These are phyloP conservation scores for Tauraco hartlaubi DNA, from an alignment of 2,797 vertebrate species.

Conservation along the genomic window DNA sequence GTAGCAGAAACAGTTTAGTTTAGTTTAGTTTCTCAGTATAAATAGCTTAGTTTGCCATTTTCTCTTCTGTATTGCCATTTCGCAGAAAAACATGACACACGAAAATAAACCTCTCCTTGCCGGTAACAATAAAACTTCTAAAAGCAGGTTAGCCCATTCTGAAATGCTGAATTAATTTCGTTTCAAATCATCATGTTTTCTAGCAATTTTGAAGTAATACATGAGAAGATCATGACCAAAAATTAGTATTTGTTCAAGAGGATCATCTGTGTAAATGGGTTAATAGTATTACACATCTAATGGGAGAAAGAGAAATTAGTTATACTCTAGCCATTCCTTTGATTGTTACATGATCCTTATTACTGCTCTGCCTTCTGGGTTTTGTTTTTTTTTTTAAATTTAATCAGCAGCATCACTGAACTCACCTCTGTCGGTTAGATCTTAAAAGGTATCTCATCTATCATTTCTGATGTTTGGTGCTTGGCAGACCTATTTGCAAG, in stretches of 20 bases:
- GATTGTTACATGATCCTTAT: neutral
- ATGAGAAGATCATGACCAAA: neutral
- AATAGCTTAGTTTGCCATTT: neutral
- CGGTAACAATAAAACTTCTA: neutral
- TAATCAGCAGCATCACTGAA: neutral
- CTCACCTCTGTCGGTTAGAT: neutral
- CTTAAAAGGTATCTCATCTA: neutral
- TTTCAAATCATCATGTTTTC: neutral
- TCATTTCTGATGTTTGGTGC: neutral
- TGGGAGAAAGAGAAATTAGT: neutral
- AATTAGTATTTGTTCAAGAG: neutral
- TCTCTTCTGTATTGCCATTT: neutral
- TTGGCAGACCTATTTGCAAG: neutral
- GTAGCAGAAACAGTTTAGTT: neutral
- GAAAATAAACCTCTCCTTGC: neutral
- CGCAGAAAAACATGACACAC: neutral
- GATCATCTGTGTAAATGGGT: neutral
- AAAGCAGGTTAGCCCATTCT: neutral
- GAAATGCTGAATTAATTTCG: neutral
- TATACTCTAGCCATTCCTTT: neutral
- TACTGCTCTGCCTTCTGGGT: neutral
- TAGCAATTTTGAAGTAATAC: neutral
- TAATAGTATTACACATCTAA: neutral
- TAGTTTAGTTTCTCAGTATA: neutral
- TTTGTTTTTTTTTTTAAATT: neutral